Conservation (phyloP, 2,797 vertebrate genomes). For the Tragopan temminckii region DNA sequence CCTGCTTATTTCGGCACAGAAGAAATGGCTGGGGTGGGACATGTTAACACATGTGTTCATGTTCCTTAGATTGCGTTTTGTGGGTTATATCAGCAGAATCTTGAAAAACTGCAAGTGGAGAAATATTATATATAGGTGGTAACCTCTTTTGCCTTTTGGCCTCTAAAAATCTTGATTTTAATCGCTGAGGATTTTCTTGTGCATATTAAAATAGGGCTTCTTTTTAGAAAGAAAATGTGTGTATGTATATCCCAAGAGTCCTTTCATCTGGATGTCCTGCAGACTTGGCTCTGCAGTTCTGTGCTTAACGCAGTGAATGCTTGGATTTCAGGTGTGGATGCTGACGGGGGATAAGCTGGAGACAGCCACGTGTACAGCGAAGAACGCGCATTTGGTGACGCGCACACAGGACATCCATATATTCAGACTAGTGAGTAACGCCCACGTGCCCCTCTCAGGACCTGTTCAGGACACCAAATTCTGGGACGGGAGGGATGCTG, state of each 20-base stretch:
- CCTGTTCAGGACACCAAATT: not conserved
- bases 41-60: slow-evolving; percentile 1
- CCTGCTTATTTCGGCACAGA: not conserved
- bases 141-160: not conserved
- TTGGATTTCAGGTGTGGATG: slow-evolving; percentile 93
- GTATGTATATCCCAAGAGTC: not conserved
- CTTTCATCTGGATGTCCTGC: not conserved
- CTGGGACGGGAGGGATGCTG: not conserved
- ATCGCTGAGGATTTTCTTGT: not conserved
- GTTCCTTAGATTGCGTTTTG: slow-evolving; percentile 26
- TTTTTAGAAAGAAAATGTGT: not conserved
- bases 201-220: not conserved
- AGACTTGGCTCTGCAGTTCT: not conserved
- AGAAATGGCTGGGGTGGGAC: slow-evolving; percentile 45
- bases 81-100: slow-evolving; percentile 46
- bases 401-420: slow-evolving; percentile 97
- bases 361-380: slow-evolving; percentile 97
- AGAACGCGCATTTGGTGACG: slow-evolving; percentile 97
- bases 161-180: not conserved
- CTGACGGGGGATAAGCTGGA: slow-evolving; percentile 97
- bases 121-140: not conserved
- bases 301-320: not conserved
- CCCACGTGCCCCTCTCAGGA: not conserved
- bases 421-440: slow-evolving; percentile 90
- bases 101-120: slow-evolving; percentile 46